Conservation (phyloP, 2,888 invertebrate species). For the Eristalis arbustorum region DNA sequence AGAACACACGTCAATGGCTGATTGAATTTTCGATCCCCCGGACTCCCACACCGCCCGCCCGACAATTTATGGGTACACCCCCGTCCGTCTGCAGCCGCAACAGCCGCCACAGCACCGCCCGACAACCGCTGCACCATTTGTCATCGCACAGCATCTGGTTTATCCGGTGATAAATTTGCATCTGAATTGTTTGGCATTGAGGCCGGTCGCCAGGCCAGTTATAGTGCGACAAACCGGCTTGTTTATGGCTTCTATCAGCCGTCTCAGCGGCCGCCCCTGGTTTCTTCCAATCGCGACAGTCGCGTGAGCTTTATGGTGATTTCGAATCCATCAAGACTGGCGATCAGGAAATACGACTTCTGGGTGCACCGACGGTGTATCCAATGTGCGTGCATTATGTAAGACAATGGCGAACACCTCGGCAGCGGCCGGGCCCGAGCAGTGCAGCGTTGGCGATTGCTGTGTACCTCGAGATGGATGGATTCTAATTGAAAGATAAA, state of each 20-base stretch:
- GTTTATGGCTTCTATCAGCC: conserved; percentile 31
- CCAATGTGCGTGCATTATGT: conserved; percentile 45
- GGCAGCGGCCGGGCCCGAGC: not conserved
- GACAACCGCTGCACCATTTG: conserved; percentile 44
- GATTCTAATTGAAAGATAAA: conserved; percentile 53
- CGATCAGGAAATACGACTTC: conserved; percentile 50
- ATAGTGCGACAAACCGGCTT: conserved; percentile 39
- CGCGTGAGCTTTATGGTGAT: conserved; percentile 52
- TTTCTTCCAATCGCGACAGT: conserved; percentile 7
- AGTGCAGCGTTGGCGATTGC: conserved; percentile 5
- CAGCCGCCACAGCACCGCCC: conserved; percentile 3
- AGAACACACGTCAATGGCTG: not conserved
- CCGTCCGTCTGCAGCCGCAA: not conserved
- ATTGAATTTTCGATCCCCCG: not conserved
- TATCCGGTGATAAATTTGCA: conserved; percentile 50
- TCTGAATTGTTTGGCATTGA: conserved; percentile 56
- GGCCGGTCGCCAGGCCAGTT: conserved; percentile 54
- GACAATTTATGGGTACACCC: conserved; percentile 1
- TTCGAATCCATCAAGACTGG: not conserved
- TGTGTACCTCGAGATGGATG: not conserved
- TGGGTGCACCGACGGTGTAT: conserved; percentile 4
- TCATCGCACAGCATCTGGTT: conserved; percentile 54
- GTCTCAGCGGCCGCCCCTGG: conserved; percentile 13
- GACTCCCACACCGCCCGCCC: not conserved
- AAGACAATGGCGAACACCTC: conserved; percentile 24